Percentiles rank a stretch among this genome's conserved stretches.
Conservation (phyloP, 30 jellyfish, hydroid and myxozoan genomes). For the Chrysaora quinquecirrha region DNA sequence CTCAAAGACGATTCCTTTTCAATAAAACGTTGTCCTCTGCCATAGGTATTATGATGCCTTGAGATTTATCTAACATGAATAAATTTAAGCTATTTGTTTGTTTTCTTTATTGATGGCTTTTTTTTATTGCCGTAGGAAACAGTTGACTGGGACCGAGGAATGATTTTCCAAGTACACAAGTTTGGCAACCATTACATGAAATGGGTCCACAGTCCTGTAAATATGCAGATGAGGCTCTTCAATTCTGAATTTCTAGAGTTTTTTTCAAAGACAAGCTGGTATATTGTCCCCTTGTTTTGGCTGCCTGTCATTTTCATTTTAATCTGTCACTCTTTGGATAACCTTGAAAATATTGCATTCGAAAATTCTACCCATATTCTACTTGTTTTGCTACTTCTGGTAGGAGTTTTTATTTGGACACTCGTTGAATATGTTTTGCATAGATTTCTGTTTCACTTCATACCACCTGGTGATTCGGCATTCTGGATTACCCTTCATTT, state of each 20-base stretch:
- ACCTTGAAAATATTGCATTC: neutral
- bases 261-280: constrained; percentile 92
- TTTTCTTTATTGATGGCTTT: too few relatives aligned
- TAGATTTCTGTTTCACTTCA: constrained; percentile 84
- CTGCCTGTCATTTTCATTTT: constrained; percentile 65
- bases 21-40: too few relatives aligned
- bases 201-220: constrained; percentile 95
- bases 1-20: too few relatives aligned
- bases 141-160: constrained; percentile 86
- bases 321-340: constrained; percentile 24
- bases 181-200: constrained; percentile 78
- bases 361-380: constrained; percentile 2
- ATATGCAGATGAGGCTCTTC: constrained; percentile 59
- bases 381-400: constrained; percentile 10
- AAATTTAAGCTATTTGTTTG: too few relatives aligned
- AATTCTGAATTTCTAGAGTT: constrained; percentile 72
- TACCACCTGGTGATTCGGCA: constrained; percentile 81
- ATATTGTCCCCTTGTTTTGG: constrained; percentile 86
- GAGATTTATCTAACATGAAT: too few relatives aligned
- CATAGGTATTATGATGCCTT: too few relatives aligned
- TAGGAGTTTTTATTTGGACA: constrained; percentile 85
- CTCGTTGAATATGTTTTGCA: constrained; percentile 88
- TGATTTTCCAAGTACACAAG: constrained; percentile 87
- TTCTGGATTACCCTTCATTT: constrained; percentile 88
- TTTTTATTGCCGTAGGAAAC: constrained; percentile 41